Base-by-base conservation (phyloP, 1,140 invertebrate species). In the Schlechtendalia chinensis region DNA sequence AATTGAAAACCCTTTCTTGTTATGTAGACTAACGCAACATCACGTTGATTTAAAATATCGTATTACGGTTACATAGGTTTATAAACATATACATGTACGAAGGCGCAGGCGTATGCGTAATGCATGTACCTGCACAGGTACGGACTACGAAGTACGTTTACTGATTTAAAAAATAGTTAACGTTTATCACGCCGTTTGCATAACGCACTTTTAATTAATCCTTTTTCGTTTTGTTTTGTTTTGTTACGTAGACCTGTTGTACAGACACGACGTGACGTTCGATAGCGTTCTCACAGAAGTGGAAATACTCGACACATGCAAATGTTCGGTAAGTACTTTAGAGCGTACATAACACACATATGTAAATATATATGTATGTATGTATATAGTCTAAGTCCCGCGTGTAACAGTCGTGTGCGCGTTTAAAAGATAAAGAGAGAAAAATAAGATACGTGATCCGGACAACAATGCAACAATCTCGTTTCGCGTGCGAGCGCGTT, bases 241-340 rank as follows among this genome's bases (percentile, higher is more conserved):
- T 83, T 84, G 84, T 86, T 83, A 84, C 83, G 91, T 91, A 93
- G 92, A 94, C 89, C 91, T 93, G 83, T 88, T 93, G 61, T 94
- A 94, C 86, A 88, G 91, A 83, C 93, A 93, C 83, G 90, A 89
- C 84, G 90, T 93, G 67, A 92, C 90, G 65, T 92, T 93, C 84
- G 93, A 94, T 85, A 92, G 91, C 83, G 90, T 90, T 80, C 90
- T 89, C 29, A 93, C 92, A 29, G 92, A 94, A 86, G 90, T 94
- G 58, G 93, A 94, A 88, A 93, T 94, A 83, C 86, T 94, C 83
- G 93, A 94, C 85, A 93, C 92, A 67, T 93, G 91, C 81, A 91
- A 90, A 85, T 93, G 91, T 87, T 90, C 91, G 87, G 93, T 94
- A 88, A 90, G 90, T 89, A 72, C 32, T 61, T n/a, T 5, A 14